These are phyloP conservation scores for Nansenia antarctica DNA, from an alignment of 2,113 vertebrate species.

Conservation along the genomic window DNA sequence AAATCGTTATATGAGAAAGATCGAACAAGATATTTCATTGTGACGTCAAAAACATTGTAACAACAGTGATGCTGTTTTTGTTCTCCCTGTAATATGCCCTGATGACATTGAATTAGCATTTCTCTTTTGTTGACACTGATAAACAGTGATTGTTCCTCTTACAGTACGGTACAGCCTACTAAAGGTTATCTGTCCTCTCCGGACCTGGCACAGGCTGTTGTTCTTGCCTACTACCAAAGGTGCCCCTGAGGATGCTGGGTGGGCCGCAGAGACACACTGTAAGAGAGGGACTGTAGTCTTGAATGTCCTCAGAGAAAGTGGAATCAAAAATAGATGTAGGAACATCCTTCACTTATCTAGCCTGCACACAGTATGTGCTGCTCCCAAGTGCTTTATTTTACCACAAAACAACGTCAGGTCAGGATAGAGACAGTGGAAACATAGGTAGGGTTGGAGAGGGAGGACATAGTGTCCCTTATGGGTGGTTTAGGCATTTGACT, in stretches of 20 bases:
- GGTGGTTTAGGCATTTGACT: constrained; percentile 48
- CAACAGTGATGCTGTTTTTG: constrained; percentile 26
- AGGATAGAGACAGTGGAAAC: too few species aligned
- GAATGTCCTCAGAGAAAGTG: constrained; percentile 51
- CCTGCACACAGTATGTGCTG: too few species aligned
- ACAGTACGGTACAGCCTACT: constrained; percentile 54
- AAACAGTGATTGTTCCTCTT: constrained; percentile 72
- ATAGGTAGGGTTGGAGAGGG: too few species aligned
- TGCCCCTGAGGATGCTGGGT: constrained; percentile 44
- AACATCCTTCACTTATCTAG: too few species aligned
- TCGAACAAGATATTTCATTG: not conserved
- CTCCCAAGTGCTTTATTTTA: too few species aligned
- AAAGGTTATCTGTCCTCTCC: constrained; percentile 70
- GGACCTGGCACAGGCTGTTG: constrained; percentile 57
- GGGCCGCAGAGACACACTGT: constrained; percentile 62
- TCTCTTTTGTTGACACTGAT: constrained; percentile 57
- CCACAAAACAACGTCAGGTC: too few species aligned
- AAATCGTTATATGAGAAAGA: not conserved
- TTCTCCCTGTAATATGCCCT: constrained; percentile 32
- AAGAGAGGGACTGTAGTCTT: constrained; percentile 59
- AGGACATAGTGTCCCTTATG: not conserved
- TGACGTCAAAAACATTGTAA: constrained; percentile 2
- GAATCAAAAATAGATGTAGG: too few species aligned
- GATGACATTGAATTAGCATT: constrained; percentile 64
- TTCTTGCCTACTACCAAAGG: constrained; percentile 40